These are phyloP conservation scores for Clytia hemisphaerica DNA, from an alignment of 30 jellyfish, hydroid and myxozoan genomes.

Conservation along the genomic window DNA sequence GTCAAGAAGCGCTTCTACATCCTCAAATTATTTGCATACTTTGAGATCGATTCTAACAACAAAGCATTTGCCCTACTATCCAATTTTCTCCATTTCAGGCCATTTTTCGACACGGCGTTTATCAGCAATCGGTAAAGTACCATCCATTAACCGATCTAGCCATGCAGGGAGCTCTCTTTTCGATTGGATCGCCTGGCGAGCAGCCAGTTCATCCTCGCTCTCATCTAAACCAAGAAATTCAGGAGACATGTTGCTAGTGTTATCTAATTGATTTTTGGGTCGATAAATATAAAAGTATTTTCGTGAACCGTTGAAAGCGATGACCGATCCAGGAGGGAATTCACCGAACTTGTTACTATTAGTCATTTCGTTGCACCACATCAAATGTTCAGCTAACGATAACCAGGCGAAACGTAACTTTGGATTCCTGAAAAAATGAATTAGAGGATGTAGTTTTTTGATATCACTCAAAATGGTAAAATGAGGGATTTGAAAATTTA, in stretches of 20 bases:
- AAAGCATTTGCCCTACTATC: no score
- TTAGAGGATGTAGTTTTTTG: no score
- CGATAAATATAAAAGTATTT: constrained; percentile 56
- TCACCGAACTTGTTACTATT: constrained; percentile 82
- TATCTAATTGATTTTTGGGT: constrained; percentile 14
- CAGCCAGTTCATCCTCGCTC: constrained; percentile 72
- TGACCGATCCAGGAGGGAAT: constrained; percentile 75
- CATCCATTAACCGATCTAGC: constrained; percentile 85
- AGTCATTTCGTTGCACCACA: constrained; percentile 94
- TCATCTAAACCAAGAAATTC: constrained; percentile 79
- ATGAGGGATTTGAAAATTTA: no score
- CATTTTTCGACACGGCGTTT: constrained; percentile 49
- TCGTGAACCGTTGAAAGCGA: constrained; percentile 74
- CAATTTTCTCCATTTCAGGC: constrained; percentile 62
- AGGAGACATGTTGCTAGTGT: constrained; percentile 24
- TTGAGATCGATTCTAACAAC: no score
- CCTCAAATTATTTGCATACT: no score
- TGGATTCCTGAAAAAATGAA: constrained; percentile 40
- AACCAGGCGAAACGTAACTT: constrained; percentile 57
- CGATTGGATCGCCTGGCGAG: constrained; percentile 27
- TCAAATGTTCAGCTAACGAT: constrained; percentile 69
- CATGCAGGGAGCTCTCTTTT: constrained; percentile 51
- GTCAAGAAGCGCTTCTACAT: no score
- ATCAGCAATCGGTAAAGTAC: constrained; percentile 55
- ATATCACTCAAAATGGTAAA: no score